Conservation (phyloP, 2,888 invertebrate genomes). For the Laspeyria flexula region DNA sequence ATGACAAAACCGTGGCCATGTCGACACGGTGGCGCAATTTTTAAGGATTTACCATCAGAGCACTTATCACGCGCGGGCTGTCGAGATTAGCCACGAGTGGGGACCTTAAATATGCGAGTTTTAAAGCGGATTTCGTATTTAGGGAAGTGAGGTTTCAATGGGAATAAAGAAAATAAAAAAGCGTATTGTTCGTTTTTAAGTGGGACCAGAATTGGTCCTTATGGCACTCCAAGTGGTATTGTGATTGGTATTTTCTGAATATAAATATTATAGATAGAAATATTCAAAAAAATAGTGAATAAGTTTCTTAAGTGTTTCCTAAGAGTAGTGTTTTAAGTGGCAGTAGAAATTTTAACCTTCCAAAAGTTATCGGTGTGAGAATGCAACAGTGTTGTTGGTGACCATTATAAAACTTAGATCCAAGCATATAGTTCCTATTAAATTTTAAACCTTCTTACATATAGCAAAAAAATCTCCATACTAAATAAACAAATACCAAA, state of each 20-base stretch:
- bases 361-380: no score
- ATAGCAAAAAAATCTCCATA: no score
- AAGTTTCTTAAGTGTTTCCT: no score
- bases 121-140: constrained; percentile 14
- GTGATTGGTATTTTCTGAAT: not conserved
- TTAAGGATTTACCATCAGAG: constrained; percentile 67
- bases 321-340: no score
- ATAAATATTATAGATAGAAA: no score
- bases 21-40: constrained; percentile 65
- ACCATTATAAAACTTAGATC: no score
- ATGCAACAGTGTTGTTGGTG: no score
- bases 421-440: no score
- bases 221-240: not conserved
- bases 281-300: no score
- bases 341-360: no score
- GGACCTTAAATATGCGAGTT: constrained; percentile 35
- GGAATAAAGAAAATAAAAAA: not conserved
- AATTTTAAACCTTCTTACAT: no score
- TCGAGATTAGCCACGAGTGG: constrained; percentile 36
- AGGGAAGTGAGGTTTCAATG: constrained; percentile 1
- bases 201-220: not conserved
- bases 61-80: constrained; percentile 61
- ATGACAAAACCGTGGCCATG: constrained; percentile 58
- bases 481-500: no score
- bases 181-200: not conserved